Conservation (phyloP, 2,797 vertebrate genomes). For the Microcaecilia unicolor region DNA sequence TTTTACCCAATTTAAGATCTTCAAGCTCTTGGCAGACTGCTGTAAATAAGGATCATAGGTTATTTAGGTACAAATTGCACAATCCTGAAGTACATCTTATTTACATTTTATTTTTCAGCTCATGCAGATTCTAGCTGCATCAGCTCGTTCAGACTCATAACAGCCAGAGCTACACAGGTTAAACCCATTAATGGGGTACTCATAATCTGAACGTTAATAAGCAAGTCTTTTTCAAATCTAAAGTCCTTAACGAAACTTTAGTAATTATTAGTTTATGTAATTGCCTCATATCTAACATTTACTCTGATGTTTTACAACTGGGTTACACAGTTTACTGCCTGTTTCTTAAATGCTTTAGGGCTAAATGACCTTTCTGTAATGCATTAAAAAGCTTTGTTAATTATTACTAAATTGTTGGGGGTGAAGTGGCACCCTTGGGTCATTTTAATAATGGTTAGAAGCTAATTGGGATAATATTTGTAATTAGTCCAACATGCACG, state of each 20-base stretch:
- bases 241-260: constrained; percentile 37
- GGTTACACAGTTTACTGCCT: constrained; percentile 46
- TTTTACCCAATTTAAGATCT: too few species aligned
- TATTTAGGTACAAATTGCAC: background rate
- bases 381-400: constrained; percentile 55
- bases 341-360: constrained; percentile 39
- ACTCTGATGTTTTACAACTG: constrained; percentile 46
- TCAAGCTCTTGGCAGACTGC: too few species aligned
- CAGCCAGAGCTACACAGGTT: background rate
- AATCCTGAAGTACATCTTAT: constrained; percentile 1
- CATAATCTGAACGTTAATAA: constrained; percentile 15
- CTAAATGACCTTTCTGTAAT: constrained; percentile 42
- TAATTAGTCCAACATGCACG: constrained; percentile 17
- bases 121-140: background rate
- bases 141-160: constrained; percentile 4
- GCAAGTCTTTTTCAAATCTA: constrained; percentile 16
- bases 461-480: constrained; percentile 6
- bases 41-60: too few species aligned
- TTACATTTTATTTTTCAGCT: too few species aligned
- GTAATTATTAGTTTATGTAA: constrained; percentile 50
- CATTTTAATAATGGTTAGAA: constrained; percentile 25
- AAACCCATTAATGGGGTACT: constrained; percentile 22
- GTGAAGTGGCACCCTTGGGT: constrained; percentile 38
- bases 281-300: constrained; percentile 47
- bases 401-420: constrained; percentile 42